phyloP scores from a whole-genome alignment of 2,113 vertebrate genomes.

The Amia ocellicauda region DNA sequence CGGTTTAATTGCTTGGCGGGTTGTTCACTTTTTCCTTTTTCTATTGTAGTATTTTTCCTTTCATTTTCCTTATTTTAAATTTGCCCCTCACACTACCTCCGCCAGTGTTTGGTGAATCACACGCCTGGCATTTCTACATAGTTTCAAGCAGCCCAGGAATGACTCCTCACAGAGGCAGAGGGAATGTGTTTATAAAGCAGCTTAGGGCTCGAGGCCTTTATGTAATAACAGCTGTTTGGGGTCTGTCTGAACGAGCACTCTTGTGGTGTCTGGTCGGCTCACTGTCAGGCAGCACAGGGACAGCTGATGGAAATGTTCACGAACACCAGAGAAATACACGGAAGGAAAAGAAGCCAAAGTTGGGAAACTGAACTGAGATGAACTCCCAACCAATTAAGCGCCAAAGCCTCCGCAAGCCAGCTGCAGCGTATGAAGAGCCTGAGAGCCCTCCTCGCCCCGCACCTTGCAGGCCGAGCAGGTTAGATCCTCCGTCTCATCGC shows the following conservation, averaged over 20 bases:
- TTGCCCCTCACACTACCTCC: too few relatives aligned
- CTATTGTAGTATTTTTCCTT: too few relatives aligned
- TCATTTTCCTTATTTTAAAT: too few relatives aligned
- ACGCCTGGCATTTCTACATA: background rate
- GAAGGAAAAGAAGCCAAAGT: background rate
- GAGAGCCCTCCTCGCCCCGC: background rate
- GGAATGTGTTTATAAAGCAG: slow-evolving; percentile 17
- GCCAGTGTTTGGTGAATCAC: too few relatives aligned
- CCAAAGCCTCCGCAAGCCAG: too few relatives aligned
- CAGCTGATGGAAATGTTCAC: slow-evolving; percentile 44
- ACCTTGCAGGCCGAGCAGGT: slow-evolving; percentile 3
- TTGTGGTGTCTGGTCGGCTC: slow-evolving; percentile 29
- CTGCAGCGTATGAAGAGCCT: too few relatives aligned
- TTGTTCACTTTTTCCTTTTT: too few relatives aligned
- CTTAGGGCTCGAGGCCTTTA: slow-evolving; percentile 15
- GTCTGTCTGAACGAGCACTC: slow-evolving; percentile 13
- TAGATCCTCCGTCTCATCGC: slow-evolving; percentile 3
- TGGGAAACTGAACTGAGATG: background rate
- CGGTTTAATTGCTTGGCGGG: background rate
- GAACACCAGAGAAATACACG: slow-evolving; percentile 3
- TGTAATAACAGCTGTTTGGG: slow-evolving; percentile 38
- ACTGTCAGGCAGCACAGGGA: slow-evolving; percentile 19
- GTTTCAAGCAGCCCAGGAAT: background rate
- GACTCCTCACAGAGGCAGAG: background rate
- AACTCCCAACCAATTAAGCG: too few relatives aligned